Base-by-base conservation (phyloP, 2,113 vertebrate species). In the Ceratotherium simum region DNA sequence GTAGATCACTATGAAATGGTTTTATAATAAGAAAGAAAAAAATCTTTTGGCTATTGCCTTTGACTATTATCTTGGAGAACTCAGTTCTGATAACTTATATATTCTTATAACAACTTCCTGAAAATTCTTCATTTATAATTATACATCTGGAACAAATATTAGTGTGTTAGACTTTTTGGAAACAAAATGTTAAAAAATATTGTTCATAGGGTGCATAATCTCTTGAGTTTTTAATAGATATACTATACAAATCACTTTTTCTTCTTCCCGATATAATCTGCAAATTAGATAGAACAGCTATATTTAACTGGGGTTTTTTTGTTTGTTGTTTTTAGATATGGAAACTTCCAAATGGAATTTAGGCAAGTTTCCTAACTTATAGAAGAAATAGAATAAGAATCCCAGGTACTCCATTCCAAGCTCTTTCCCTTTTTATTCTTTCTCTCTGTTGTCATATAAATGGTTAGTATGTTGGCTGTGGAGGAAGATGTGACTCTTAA, bases 291-390 rank as follows among this genome's bases (percentile, higher is more conserved):
- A 69, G 11, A 80, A 17, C 9, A 86, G 48, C 54, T 54, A n/a
- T 69, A 90, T 62, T 92, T 67, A 95, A 75, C 8, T 73, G 31
- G 42, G 42, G 42, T 42, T 42, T 64, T 95, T 95, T 56, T 78
- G 31, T n/a, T 72, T 36, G 1, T 33, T 46, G 65, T n/a, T 94
- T 91, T 80, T 33, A 90, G 10, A 12, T 39, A 46, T n/a, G 39
- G 3, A 87, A 82, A 76, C 9, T 78, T 60, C n/a, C 7, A 29
- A n/a, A 42, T 60, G 39, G 48, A 42, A 29, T 58, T 95, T 67
- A 60, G 13, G 1, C 21, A n/a, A 51, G 42, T 60, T 90, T 81
- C 14, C 27, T 60, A 75, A 82, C 69, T 81, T 80, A 75, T 23
- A 67, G 3, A 21, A 51, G 33, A 80, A 39, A 72, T 64, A 42